Conservation (phyloP, 2,113 vertebrate genomes). For the Boleophthalmus pectinirostris region DNA sequence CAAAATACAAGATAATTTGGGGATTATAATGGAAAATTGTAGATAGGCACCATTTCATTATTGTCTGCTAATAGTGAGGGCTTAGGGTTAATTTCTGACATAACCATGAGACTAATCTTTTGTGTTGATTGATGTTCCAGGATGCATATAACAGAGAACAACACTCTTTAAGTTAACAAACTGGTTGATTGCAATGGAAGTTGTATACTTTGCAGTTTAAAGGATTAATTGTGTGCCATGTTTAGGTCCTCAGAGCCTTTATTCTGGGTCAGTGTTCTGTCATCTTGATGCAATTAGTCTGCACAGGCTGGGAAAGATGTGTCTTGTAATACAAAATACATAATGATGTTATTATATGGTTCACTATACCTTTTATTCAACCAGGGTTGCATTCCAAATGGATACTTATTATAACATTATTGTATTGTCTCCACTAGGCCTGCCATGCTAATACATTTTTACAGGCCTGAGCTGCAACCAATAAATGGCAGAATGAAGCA, state of each 20-base stretch:
- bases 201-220: background rate
- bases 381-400: background rate
- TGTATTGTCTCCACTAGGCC: background rate
- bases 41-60: constrained; percentile 24
- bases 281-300: too few relatives aligned
- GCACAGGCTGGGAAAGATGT: background rate
- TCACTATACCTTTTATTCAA: background rate
- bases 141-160: too few relatives aligned
- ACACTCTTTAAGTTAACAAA: too few relatives aligned
- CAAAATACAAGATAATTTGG: constrained; percentile 33
- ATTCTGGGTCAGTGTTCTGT: too few relatives aligned
- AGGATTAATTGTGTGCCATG: background rate
- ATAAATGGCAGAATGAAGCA: too few relatives aligned
- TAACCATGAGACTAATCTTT: background rate
- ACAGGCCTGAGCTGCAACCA: too few relatives aligned
- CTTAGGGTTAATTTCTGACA: constrained; percentile 28
- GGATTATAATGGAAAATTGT: constrained; percentile 52
- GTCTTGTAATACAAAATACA: too few relatives aligned
- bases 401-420: background rate
- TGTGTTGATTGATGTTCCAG: too few relatives aligned
- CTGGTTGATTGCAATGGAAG: too few relatives aligned
- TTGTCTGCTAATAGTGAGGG: background rate
- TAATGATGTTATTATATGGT: background rate
- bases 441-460: too few relatives aligned
- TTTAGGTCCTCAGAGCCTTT: background rate